Evolutionary conservation across 2,113 vertebrate genomes (phyloP), one percentile per base, ranked within the genome.

Genomic region (Cyanoramphus novaezelandiae): DNA sequence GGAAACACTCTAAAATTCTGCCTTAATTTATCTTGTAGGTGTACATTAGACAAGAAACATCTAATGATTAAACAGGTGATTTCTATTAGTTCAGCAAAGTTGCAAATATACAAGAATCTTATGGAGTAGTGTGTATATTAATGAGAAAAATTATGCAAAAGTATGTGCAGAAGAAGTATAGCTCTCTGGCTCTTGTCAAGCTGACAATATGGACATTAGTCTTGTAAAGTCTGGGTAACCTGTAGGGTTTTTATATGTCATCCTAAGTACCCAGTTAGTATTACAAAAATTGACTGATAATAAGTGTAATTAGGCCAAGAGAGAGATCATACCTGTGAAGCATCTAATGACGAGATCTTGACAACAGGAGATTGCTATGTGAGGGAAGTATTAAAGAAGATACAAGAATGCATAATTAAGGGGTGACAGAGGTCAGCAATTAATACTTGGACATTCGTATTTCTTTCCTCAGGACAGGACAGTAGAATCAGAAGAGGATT

Each of bases 361-460:
- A 63, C 37, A 72, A 92, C 8, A 82, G 35, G 37, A 91, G 41
- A 72, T 27, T 83, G 33, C 20, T 91, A 28, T 94, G 68, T 7
- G 50, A 71, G 19, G 24, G 28, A 83, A 71, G 35, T 60, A 95
- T 70, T 70, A 95, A 93, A 92, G 41, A 85, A 79, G 52, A 89
- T 79, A 85, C 25, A 95, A 80, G 83, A 92, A 95, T 92, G 31
- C 41, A 92, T 95, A 91, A 96, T 89, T 93, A 93, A 87, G 35
- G 33, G n/a, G 15, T 90, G 64, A 63, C 18, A 76, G 74, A 84
- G 92, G 65, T 90, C 75, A 82, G 39, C 52, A 91, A 83, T 95
- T 96, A 93, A 82, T 86, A 82, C 64, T 60, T 65, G 59, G 68
- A 88, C 85, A 91, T 93, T 69, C 75, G 62, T 82, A 87, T 80